Percentiles rank a stretch among this genome's conserved stretches.
phyloP scores from a whole-genome alignment of 2,113 vertebrate genomes.

The Apteryx mantelli region DNA sequence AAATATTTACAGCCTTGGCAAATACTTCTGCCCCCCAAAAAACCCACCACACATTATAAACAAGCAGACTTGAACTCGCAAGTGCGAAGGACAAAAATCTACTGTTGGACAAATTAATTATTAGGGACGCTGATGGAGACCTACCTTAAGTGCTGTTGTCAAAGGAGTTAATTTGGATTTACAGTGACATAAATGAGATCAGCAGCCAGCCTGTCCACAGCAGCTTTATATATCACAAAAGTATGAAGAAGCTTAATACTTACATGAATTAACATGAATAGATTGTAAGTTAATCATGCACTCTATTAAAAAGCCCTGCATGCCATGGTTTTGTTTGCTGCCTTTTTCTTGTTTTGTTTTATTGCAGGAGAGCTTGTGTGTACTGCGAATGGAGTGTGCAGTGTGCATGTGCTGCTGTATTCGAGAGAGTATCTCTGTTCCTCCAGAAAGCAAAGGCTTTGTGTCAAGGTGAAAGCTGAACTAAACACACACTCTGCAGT shows the following conservation, averaged over 20 bases:
- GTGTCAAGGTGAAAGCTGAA: slow-evolving; percentile 46
- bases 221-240: background rate
- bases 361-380: background rate
- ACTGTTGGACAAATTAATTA: background rate
- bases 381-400: background rate
- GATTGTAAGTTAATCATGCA: background rate
- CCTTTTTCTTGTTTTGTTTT: background rate
- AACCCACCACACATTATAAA: background rate
- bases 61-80: background rate
- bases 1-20: background rate
- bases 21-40: background rate
- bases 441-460: slow-evolving; percentile 19
- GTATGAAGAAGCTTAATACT: background rate
- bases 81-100: background rate
- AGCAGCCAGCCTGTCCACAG: background rate
- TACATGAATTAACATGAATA: background rate
- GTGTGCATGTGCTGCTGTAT: background rate
- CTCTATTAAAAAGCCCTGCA: background rate
- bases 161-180: background rate
- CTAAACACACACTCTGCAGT: slow-evolving; percentile 1
- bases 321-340: background rate
- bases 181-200: background rate
- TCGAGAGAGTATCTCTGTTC: background rate
- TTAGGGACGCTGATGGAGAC: background rate
- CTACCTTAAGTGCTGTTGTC: background rate